Conservation (phyloP, 2,113 vertebrate genomes). For the Ciconia boyciana region DNA sequence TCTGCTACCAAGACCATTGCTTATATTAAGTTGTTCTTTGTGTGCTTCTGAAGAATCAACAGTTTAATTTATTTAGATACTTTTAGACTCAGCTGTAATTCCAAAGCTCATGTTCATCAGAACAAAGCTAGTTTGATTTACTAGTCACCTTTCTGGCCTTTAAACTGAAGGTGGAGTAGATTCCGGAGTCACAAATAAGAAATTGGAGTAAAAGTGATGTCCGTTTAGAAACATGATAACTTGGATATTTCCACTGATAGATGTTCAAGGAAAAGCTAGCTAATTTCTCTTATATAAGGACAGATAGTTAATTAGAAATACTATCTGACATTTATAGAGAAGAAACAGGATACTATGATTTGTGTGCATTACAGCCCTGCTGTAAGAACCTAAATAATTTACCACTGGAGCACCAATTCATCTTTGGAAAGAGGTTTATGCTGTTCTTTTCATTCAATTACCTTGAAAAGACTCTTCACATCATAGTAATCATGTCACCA, state of each 20-base stretch:
- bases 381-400: background rate
- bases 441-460: conserved; percentile 11
- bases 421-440: conserved; percentile 8
- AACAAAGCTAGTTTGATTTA: background rate
- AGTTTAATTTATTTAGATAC: background rate
- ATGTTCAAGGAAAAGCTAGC: background rate
- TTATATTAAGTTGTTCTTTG: background rate
- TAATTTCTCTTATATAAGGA: background rate
- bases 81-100: background rate
- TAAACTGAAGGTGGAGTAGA: background rate
- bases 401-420: background rate
- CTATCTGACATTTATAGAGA: background rate
- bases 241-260: background rate
- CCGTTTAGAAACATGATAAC: background rate
- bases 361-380: background rate
- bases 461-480: conserved; percentile 11
- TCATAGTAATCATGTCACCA: conserved; percentile 1
- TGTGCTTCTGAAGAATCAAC: background rate
- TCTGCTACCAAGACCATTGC: background rate
- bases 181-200: background rate
- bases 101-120: background rate
- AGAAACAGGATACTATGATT: background rate
- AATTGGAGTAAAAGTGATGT: background rate
- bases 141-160: background rate
- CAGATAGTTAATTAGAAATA: conserved; percentile 7